phyloP scores from a whole-genome alignment of 1,140 invertebrate genomes.

The Babylonia areolata region DNA sequence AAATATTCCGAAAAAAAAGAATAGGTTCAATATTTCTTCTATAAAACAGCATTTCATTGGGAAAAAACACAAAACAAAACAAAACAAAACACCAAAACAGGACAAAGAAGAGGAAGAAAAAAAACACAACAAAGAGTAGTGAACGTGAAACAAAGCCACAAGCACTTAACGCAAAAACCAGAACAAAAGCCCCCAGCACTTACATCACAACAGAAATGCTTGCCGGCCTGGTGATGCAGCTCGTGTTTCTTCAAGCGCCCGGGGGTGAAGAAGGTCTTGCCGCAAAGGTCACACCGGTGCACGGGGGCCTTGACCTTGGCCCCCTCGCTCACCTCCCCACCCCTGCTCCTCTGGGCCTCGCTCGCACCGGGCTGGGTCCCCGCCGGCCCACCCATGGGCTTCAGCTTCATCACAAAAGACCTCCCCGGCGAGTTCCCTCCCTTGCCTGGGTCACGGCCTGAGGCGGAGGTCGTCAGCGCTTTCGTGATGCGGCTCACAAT shows the following conservation, averaged over 20 bases:
- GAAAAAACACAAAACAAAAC: too few species aligned
- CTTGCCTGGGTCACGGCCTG: neutral
- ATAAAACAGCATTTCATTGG: too few species aligned
- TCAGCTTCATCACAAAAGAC: neutral
- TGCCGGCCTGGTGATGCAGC: neutral
- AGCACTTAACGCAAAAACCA: too few species aligned
- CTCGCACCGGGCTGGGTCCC: too few species aligned
- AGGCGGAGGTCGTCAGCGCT: neutral
- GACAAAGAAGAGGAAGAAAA: too few species aligned
- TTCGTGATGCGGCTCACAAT: neutral
- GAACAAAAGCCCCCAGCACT: neutral
- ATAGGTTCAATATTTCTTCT: too few species aligned
- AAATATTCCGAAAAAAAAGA: too few species aligned
- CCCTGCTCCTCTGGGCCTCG: neutral
- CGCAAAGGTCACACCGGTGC: neutral
- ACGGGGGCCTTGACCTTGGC: neutral
- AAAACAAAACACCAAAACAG: too few species aligned
- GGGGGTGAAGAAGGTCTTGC: neutral
- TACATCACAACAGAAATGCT: neutral
- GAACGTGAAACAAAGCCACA: too few species aligned
- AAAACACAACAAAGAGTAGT: too few species aligned
- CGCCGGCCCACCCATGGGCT: neutral
- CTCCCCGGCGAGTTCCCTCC: neutral
- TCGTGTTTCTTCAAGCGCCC: neutral
- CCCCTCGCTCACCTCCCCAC: neutral